These are phyloP conservation scores for Drosophila neocordata DNA, from an alignment of 1,140 invertebrate species.

Conservation along the genomic window DNA sequence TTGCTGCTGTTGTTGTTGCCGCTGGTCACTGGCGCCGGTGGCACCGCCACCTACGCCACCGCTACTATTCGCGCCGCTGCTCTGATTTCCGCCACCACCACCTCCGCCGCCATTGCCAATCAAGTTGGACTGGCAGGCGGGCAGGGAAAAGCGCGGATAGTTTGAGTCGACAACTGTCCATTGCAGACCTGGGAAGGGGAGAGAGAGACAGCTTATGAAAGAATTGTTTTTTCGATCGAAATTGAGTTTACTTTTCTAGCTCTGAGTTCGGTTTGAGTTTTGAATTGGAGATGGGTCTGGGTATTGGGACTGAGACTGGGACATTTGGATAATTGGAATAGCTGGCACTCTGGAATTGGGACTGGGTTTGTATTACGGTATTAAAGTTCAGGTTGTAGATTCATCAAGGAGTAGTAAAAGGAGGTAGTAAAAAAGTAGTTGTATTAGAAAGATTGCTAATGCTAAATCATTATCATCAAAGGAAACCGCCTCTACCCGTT, in stretches of 20 bases:
- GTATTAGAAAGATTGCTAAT: slow-evolving; percentile 77
- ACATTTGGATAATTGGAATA: neutral
- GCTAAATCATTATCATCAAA: slow-evolving; percentile 73
- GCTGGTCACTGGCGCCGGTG: slow-evolving; percentile 48
- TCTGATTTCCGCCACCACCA: slow-evolving; percentile 79
- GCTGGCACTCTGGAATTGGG: too few relatives aligned
- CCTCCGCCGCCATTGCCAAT: slow-evolving; percentile 81
- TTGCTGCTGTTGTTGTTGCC: slow-evolving; percentile 71
- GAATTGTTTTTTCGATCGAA: slow-evolving; percentile 63
- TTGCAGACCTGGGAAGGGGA: slow-evolving; percentile 87
- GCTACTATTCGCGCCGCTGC: slow-evolving; percentile 63
- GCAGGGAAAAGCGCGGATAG: slow-evolving; percentile 86
- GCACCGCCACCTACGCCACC: slow-evolving; percentile 49
- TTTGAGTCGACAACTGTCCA: slow-evolving; percentile 88
- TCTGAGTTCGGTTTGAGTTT: slow-evolving; percentile 32
- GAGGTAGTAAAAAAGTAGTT: slow-evolving; percentile 51
- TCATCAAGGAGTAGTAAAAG: slow-evolving; percentile 52
- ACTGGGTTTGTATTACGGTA: slow-evolving; percentile 1
- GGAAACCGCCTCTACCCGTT: slow-evolving; percentile 3
- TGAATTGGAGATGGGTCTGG: slow-evolving; percentile 7
- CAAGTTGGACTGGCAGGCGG: slow-evolving; percentile 85
- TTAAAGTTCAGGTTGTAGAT: slow-evolving; percentile 23
- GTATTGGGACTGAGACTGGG: neutral
- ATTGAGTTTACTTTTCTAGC: slow-evolving; percentile 53
- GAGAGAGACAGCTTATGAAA: slow-evolving; percentile 82